Evolutionary conservation across 2,797 vertebrate genomes (phyloP).

Genomic region (Falco columbarius): DNA sequence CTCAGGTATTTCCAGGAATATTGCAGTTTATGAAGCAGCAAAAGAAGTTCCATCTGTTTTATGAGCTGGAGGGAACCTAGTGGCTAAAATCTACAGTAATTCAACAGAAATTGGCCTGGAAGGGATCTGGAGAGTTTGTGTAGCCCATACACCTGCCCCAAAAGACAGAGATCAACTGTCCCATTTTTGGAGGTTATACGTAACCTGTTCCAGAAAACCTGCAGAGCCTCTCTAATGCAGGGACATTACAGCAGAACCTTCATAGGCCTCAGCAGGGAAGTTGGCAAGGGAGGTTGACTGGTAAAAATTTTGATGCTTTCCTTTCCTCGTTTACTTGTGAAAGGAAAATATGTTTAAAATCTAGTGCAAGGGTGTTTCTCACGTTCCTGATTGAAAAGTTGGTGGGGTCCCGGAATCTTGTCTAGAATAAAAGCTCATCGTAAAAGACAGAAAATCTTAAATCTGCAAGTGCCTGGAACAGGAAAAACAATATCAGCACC

Average conservation of each 20-base stretch:
- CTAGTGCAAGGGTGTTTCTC: neutral
- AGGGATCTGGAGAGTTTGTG: neutral
- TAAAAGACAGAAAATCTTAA: neutral
- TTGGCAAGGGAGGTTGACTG: neutral
- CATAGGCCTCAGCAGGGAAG: neutral
- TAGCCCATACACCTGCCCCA: neutral
- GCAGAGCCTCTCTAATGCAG: neutral
- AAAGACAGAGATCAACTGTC: neutral
- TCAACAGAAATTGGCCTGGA: neutral
- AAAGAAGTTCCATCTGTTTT: neutral
- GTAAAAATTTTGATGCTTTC: neutral
- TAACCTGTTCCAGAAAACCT: neutral
- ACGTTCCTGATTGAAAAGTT: neutral
- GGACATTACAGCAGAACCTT: neutral
- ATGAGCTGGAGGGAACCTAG: neutral
- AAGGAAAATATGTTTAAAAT: neutral
- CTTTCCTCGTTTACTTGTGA: neutral
- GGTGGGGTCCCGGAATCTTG: neutral
- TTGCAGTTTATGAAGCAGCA: neutral
- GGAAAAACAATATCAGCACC: neutral
- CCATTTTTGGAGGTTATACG: neutral
- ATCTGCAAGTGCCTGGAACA: neutral
- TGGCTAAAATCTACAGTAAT: neutral
- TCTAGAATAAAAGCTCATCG: neutral
- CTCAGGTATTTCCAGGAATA: neutral